phyloP scores from a whole-genome alignment of 2,113 vertebrate species.

The Sapayoa aenigma region DNA sequence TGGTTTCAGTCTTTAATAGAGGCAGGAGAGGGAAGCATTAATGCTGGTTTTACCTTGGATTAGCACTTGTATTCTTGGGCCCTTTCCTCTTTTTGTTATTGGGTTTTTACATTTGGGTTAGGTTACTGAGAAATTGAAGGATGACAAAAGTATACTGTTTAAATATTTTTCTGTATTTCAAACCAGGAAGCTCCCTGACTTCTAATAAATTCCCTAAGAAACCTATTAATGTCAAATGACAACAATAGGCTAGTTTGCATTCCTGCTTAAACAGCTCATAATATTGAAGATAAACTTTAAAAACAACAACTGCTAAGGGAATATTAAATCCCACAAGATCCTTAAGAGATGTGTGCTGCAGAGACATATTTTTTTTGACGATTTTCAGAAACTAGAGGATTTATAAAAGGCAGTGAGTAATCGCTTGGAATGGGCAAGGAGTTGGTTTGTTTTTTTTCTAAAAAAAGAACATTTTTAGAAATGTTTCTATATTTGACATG shows the following conservation, averaged over 20 bases:
- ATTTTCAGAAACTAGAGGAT: not conserved
- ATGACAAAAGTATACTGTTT: not conserved
- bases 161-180: not conserved
- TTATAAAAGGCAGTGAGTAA: not conserved
- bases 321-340: constrained; percentile 5
- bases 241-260: not conserved
- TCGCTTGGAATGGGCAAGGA: not conserved
- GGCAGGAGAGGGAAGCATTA: not conserved
- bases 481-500: not conserved
- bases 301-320: constrained; percentile 39
- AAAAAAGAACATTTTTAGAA: not conserved
- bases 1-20: not conserved
- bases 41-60: not conserved
- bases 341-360: not conserved
- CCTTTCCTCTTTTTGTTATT: not conserved
- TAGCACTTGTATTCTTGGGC: not conserved
- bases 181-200: not conserved
- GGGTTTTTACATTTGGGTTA: not conserved
- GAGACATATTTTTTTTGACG: not conserved
- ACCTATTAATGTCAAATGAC: not conserved
- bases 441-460: not conserved
- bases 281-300: constrained; percentile 36
- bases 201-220: constrained; percentile 20
- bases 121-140: not conserved
- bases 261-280: not conserved